Conservation (phyloP, 37 sponge, comb jelly and placozoan genomes). For the Chondrosia reniformis region DNA sequence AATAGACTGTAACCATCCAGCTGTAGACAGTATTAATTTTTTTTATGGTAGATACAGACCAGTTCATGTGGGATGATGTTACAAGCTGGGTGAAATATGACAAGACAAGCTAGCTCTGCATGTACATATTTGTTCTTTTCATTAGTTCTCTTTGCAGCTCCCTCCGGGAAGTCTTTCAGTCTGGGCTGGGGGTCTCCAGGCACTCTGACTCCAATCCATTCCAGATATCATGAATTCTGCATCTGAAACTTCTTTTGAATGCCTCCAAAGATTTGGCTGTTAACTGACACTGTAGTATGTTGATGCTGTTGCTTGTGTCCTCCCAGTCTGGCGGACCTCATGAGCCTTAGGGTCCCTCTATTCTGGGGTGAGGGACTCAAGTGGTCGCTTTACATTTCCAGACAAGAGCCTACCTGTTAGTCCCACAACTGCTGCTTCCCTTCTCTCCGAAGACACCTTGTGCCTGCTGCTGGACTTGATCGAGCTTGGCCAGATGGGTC, state of each 20-base stretch:
- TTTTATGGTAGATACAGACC: neutral
- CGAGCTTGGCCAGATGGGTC: neutral
- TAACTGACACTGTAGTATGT: conserved; percentile 14
- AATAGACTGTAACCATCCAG: too few relatives aligned
- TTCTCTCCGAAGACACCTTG: neutral
- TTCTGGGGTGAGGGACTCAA: neutral
- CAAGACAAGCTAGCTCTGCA: neutral
- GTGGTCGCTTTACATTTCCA: neutral
- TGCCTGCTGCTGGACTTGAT: neutral
- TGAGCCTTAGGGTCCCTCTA: neutral
- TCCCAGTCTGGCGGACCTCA: neutral
- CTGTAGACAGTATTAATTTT: too few relatives aligned
- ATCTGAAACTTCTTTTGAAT: conserved; percentile 16
- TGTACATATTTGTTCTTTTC: too few relatives aligned
- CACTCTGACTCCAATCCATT: conserved; percentile 15
- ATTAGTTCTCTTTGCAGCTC: conserved; percentile 4
- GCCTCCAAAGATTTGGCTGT: neutral
- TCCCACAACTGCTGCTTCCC: conserved; percentile 10
- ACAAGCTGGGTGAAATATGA: neutral
- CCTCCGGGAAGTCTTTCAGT: neutral
- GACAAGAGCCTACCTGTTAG: conserved; percentile 4
- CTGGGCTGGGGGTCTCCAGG: conserved; percentile 18
- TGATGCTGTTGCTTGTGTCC: conserved; percentile 1
- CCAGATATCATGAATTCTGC: conserved; percentile 8
- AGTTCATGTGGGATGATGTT: neutral